These are phyloP conservation scores for Nycticryphes semicollaris DNA, from an alignment of 2,113 vertebrate genomes.

Conservation along the genomic window DNA sequence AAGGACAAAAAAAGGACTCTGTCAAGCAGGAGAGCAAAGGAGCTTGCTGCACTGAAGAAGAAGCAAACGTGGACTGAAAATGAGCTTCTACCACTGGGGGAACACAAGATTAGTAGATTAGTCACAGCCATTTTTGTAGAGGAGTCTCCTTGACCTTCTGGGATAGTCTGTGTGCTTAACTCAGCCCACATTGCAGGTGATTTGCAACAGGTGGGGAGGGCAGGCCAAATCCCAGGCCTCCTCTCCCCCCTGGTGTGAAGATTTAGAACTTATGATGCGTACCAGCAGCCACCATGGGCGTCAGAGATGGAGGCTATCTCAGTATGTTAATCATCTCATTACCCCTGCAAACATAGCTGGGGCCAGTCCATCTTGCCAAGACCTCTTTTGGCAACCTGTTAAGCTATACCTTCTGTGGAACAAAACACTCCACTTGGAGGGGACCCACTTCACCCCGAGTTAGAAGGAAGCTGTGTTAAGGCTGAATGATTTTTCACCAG, in stretches of 20 bases:
- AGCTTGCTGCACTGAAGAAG: not conserved
- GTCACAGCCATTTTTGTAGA: not conserved
- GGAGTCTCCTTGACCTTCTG: not conserved
- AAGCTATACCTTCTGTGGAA: not conserved
- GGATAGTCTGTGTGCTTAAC: not conserved
- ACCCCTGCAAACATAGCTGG: not conserved
- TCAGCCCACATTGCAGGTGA: accelerated
- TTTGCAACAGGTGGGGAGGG: accelerated
- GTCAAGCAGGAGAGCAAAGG: not conserved
- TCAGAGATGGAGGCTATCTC: not conserved
- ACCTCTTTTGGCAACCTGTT: not conserved
- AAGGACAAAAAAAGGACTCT: not conserved
- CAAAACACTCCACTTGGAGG: not conserved
- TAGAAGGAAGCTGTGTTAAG: not conserved
- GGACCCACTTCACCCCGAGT: accelerated
- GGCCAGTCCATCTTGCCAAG: not conserved
- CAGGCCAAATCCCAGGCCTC: not conserved
- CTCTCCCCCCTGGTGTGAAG: accelerated
- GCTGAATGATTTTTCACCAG: not conserved
- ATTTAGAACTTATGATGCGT: accelerated
- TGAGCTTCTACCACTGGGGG: not conserved
- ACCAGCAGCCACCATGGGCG: not conserved
- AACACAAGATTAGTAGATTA: not conserved
- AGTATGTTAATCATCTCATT: not conserved
- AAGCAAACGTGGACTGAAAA: not conserved